Base-by-base conservation (phyloP, 2,797 vertebrate genomes). In the Poecilia picta region DNA sequence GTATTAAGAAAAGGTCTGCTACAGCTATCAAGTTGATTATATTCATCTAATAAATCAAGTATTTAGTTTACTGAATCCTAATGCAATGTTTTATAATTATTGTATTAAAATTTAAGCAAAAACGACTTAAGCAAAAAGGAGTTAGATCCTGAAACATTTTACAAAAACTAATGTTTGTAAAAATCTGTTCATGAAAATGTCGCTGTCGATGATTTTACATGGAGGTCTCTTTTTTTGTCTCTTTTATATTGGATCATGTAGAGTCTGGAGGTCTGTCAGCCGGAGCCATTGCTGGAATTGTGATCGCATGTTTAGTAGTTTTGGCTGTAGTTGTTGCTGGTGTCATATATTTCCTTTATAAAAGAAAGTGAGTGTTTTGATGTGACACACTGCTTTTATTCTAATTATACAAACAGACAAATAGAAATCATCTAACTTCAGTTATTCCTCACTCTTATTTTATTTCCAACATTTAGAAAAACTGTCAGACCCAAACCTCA, bases 1-100 rank as follows among this genome's bases (percentile, higher is more conserved):
- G 93, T 83, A 41, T 36, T 2, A 79, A 13, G 39, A 12, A 1
- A 23, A 41, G 36, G 8, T 41, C 39, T 43, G 23, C 1, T 39
- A 11, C 18, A 23, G 2, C 11, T 11, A 66, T 39, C 5, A 8
- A 23, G 49, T 4, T 64, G 8, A 18, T 20, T 36, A 18, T 36
- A 64, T 18, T 10, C 15, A 36, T 64, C 59, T 33, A 36, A 33
- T 64, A 64, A 64, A 64, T 36, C 31, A 64, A 64, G 31, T 36
- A 64, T 64, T 64, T 36, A 18, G 1, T 64, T 36, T 64, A 36
- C 31, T 36, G 59, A 16, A 31, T 33, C 5, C 10, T 11, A 57
- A 57, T 11, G 28, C 25, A 57, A 28, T 62, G 31, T 36, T 36
- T 64, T 18, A 18, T 8, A 64, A 64, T 36, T 33, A 28, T 31